Percentiles rank a stretch among this genome's conserved stretches.
These are phyloP conservation scores for Drosophila emarginata DNA, from an alignment of 2,888 invertebrate genomes.

Conservation along the genomic window DNA sequence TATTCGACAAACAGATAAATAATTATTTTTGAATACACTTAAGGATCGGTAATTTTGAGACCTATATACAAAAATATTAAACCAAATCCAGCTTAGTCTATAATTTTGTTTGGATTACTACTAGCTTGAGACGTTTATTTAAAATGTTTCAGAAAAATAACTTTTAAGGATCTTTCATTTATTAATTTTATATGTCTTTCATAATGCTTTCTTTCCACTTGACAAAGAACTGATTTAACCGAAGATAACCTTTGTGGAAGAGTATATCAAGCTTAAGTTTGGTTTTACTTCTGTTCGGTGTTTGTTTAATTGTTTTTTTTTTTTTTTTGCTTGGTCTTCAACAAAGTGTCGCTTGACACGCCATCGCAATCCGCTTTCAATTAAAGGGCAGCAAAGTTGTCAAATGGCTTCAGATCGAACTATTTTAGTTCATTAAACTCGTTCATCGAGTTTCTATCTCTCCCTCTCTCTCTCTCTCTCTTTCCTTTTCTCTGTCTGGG, in stretches of 20 bases:
- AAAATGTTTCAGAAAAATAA: no score
- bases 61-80: no score
- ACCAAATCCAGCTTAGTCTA: no score
- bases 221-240: not conserved
- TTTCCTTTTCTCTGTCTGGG: constrained; percentile 28
- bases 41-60: no score
- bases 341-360: constrained; percentile 72
- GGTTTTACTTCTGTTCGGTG: constrained; percentile 42
- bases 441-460: not conserved
- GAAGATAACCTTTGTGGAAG: not conserved
- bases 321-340: constrained; percentile 34
- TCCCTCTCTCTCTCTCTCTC: not conserved
- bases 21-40: no score
- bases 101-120: no score
- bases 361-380: constrained; percentile 42
- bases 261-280: constrained; percentile 11
- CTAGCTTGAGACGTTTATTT: no score
- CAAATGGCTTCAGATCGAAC: constrained; percentile 43
- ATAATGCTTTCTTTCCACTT: not conserved
- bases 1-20: no score
- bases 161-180: no score
- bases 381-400: constrained; percentile 42
- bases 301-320: constrained; percentile 52
- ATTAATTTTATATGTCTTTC: no score
- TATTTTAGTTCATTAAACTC: constrained; percentile 56